These are phyloP conservation scores for Sylvilagus bachmani DNA, from an alignment of 2,113 vertebrate species.

Conservation along the genomic window DNA sequence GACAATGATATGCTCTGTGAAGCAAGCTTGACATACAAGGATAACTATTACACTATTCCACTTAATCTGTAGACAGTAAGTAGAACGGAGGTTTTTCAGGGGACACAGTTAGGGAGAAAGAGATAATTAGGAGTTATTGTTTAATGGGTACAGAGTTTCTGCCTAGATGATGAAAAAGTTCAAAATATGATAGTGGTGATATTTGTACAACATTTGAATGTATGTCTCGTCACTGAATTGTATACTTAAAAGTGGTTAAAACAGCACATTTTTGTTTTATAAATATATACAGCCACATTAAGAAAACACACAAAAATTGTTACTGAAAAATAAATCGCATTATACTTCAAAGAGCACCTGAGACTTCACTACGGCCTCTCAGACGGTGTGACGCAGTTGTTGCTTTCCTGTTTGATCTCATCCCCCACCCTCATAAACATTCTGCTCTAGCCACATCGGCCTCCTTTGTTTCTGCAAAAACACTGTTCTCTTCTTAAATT, in stretches of 20 bases:
- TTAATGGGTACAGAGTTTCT: background rate
- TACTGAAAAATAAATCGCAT: background rate
- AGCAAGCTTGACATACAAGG: background rate
- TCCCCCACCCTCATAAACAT: background rate
- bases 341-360: background rate
- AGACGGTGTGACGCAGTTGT: background rate
- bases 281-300: background rate
- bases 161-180: background rate
- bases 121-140: background rate
- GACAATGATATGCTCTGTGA: background rate
- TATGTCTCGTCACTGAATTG: background rate
- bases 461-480: background rate
- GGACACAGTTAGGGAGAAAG: accelerated
- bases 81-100: background rate
- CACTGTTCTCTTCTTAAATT: background rate
- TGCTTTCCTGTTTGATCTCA: background rate
- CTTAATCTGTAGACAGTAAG: background rate
- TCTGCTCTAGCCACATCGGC: background rate
- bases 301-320: background rate
- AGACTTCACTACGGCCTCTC: background rate
- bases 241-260: background rate
- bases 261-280: background rate
- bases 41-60: background rate
- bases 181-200: background rate
- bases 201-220: background rate